Percentiles rank a stretch among this genome's conserved stretches.
phyloP scores from a whole-genome alignment of 2,888 invertebrate genomes.

The Ophioninae sp. region DNA sequence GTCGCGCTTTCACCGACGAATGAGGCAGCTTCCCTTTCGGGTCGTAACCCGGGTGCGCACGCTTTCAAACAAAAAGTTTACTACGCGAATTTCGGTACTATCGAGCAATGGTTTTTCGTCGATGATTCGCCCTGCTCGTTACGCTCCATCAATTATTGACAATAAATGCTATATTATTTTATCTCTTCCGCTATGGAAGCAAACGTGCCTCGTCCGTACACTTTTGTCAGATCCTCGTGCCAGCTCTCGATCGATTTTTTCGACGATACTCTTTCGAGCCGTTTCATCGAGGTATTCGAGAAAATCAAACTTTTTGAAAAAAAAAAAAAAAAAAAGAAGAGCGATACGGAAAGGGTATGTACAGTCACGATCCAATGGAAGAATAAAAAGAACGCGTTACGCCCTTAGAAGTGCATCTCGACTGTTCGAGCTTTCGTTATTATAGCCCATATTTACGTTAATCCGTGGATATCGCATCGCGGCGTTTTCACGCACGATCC shows the following conservation, averaged over 20 bases:
- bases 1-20: background rate
- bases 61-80: background rate
- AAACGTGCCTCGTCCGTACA: background rate
- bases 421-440: background rate
- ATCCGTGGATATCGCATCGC: background rate
- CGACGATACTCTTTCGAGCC: background rate
- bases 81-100: no score
- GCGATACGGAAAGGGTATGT: conserved; percentile 47
- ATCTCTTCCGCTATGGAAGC: no score
- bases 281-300: background rate
- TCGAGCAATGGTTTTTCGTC: background rate
- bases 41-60: no score
- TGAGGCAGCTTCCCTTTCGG: background rate
- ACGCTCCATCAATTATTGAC: background rate
- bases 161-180: background rate
- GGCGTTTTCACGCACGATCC: conserved; percentile 13
- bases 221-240: conserved; percentile 2
- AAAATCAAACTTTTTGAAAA: background rate
- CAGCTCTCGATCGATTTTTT: background rate
- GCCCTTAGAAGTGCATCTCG: background rate
- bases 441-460: background rate
- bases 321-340: conserved; percentile 33
- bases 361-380: conserved; percentile 68
- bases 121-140: background rate
- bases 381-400: conserved; percentile 65